phyloP scores from a whole-genome alignment of 64 coral and sea anemone species.

The Dendrophyllia cribrosa region DNA sequence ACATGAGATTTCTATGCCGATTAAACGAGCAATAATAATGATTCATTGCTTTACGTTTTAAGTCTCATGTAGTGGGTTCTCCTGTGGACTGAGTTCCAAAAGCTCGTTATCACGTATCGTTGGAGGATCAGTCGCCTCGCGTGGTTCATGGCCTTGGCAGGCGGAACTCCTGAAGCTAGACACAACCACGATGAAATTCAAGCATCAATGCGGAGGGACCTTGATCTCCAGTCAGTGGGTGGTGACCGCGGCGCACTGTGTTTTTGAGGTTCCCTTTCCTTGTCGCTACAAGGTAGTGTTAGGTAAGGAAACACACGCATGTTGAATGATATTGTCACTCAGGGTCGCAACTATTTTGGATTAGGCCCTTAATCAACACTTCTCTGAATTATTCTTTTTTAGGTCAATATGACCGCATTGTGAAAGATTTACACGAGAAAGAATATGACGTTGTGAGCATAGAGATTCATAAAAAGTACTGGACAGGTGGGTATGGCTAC shows the following conservation, averaged over 20 bases:
- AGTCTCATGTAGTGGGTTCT: no score
- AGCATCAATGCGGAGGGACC: not conserved
- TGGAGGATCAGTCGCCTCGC: not conserved
- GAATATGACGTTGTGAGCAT: conserved; percentile 9
- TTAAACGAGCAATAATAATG: no score
- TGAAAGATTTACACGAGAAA: not conserved
- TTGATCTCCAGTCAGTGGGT: not conserved
- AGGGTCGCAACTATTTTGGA: no score
- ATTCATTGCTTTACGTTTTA: no score
- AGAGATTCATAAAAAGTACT: conserved; percentile 26
- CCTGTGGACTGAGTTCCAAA: no score
- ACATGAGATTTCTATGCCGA: no score
- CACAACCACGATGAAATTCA: not conserved
- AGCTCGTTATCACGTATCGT: not conserved
- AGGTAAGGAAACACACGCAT: not conserved
- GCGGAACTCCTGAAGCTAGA: not conserved
- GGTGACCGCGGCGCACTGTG: not conserved
- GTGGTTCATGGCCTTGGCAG: not conserved
- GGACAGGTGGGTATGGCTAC: conserved; percentile 67
- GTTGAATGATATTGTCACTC: no score
- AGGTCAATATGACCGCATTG: conserved; percentile 15
- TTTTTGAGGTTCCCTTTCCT: not conserved
- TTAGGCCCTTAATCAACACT: no score
- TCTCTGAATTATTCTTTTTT: not conserved
- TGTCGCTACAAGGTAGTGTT: not conserved